A percentile compares a stretch with the other conserved stretches of the same genome.
Conservation (phyloP, 2,797 vertebrate species). For the Smutsia temminckii region DNA sequence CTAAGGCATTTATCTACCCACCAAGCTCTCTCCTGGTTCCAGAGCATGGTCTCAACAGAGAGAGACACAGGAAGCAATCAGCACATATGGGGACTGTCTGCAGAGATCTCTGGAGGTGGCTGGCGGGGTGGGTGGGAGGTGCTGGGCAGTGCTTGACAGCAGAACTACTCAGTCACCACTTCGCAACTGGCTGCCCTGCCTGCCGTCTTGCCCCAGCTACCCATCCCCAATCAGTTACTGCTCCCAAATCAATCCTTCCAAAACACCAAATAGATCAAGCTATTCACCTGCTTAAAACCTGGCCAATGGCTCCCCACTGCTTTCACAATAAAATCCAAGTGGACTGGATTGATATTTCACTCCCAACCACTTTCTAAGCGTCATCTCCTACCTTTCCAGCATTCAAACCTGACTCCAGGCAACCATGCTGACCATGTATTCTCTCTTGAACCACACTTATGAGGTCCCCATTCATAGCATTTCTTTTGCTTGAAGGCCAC, state of each 20-base stretch:
- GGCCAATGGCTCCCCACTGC: background rate
- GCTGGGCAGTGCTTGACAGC: background rate
- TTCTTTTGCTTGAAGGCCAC: background rate
- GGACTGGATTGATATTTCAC: too few species aligned
- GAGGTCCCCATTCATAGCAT: background rate
- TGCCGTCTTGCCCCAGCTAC: background rate
- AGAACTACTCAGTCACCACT: background rate
- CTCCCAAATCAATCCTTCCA: background rate
- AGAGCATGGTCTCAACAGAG: background rate
- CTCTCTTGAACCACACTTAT: background rate
- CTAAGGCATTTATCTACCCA: background rate
- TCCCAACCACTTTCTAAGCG: too few species aligned
- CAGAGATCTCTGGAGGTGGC: background rate
- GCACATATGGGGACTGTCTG: too few species aligned
- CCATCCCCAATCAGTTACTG: background rate
- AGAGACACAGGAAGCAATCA: background rate
- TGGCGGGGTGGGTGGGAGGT: too few species aligned
- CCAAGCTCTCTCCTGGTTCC: background rate
- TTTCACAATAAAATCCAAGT: background rate
- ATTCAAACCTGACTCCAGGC: background rate
- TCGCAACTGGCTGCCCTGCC: background rate
- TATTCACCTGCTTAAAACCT: background rate
- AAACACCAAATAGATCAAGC: background rate
- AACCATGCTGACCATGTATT: background rate
- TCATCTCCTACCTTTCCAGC: background rate